A percentile compares a stretch with the other conserved stretches of the same genome.
Conservation (phyloP, 2,888 invertebrate genomes). For the Scaptomyza cyrtandrae region DNA sequence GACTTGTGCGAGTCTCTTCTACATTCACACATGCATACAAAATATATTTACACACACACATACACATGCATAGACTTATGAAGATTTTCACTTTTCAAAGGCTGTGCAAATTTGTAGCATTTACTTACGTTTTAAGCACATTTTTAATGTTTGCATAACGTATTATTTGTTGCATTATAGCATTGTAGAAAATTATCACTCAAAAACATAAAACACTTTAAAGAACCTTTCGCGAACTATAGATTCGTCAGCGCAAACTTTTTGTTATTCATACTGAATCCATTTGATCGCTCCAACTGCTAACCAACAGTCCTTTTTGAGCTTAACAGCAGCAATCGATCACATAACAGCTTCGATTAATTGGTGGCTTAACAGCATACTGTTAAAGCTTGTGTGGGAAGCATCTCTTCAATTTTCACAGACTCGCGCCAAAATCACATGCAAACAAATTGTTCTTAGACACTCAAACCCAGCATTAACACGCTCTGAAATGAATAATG, state of each 20-base stretch:
- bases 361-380: neutral
- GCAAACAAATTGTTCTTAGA: neutral
- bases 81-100: constrained; percentile 22
- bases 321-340: constrained; percentile 5
- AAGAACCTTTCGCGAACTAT: neutral
- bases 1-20: constrained; percentile 54
- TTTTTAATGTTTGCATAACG: neutral
- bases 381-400: constrained; percentile 1
- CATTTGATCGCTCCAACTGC: neutral
- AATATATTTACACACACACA: neutral
- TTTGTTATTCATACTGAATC: neutral
- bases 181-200: neutral
- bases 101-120: constrained; percentile 10
- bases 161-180: neutral
- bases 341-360: neutral
- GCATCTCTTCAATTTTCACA: neutral
- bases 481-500: constrained; percentile 34
- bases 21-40: neutral
- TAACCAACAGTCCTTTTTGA: neutral
- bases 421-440: constrained; percentile 4
- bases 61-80: neutral
- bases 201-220: neutral
- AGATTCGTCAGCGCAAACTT: too few relatives aligned
- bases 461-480: constrained; percentile 24
- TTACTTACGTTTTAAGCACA: constrained; percentile 16